Conservation (phyloP, 2,113 vertebrate genomes). For the Procavia capensis region DNA sequence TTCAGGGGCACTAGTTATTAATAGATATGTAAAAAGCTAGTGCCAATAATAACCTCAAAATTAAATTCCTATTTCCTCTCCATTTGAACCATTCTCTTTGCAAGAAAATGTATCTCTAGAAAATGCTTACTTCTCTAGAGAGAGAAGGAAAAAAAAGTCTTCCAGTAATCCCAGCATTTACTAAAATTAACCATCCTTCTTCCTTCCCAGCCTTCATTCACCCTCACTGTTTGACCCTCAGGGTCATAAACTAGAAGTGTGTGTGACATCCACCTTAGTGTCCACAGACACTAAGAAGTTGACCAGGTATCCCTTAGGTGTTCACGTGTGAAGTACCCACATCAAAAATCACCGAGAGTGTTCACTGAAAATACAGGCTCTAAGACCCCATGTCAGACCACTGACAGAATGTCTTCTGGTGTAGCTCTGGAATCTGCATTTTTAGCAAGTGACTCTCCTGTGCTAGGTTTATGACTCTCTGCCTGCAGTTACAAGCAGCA, state of each 20-base stretch:
- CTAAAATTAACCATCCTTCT: slow-evolving; percentile 4
- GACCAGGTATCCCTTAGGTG: not conserved
- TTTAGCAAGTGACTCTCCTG: not conserved
- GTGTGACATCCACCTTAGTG: not conserved
- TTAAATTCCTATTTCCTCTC: slow-evolving; percentile 26
- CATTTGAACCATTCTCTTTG: not conserved
- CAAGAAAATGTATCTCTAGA: not conserved
- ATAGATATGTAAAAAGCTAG: slow-evolving; percentile 9
- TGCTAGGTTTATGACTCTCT: slow-evolving; percentile 30
- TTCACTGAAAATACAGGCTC: not conserved
- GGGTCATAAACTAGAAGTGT: not conserved
- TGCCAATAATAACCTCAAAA: slow-evolving; percentile 12
- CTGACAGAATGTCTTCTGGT: not conserved
- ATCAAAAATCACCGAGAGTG: not conserved
- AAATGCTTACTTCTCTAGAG: not conserved
- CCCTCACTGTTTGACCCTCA: not conserved
- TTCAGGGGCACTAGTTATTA: slow-evolving; percentile 31
- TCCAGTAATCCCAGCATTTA: not conserved
- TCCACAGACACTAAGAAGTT: not conserved
- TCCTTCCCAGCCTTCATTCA: not conserved
- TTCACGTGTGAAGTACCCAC: not conserved
- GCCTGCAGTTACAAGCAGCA: not conserved
- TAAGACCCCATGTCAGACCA: slow-evolving; percentile 13
- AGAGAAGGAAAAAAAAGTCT: not conserved
- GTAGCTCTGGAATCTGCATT: not conserved